Percentiles rank a stretch among this genome's conserved stretches.
Evolutionary conservation across 2,797 vertebrate species (phyloP).

Genomic region (Sebastes matsubarae): DNA sequence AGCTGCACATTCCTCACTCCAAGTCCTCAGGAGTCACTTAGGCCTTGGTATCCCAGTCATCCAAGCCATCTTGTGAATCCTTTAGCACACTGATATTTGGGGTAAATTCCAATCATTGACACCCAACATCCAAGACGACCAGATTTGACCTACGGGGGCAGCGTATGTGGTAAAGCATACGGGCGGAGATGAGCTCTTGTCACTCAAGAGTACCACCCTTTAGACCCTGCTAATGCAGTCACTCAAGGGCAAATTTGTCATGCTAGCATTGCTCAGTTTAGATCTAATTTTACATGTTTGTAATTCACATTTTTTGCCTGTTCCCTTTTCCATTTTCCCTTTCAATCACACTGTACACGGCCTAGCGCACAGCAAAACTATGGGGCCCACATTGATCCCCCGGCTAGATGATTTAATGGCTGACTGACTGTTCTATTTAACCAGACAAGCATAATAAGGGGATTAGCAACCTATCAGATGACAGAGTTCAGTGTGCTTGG

Average conservation of each 20-base stretch:
- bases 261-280: constrained; percentile 4
- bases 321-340: constrained; percentile 6
- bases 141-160: constrained; percentile 71
- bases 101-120: constrained; percentile 77
- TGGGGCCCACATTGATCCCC: constrained; percentile 64
- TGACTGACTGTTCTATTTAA: constrained; percentile 74
- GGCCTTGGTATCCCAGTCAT: constrained; percentile 76
- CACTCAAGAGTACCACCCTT: constrained; percentile 59
- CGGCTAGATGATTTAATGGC: constrained; percentile 67
- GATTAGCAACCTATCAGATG: constrained; percentile 78
- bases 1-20: constrained; percentile 72
- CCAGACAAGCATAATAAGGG: constrained; percentile 73
- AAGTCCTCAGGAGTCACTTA: constrained; percentile 64
- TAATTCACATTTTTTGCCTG: constrained; percentile 20
- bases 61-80: constrained; percentile 65
- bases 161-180: constrained; percentile 58
- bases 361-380: constrained; percentile 35
- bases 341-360: constrained; percentile 22
- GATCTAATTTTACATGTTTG: constrained; percentile 27
- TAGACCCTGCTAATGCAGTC: constrained; percentile 33
- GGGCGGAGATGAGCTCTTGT: constrained; percentile 59
- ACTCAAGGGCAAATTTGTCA: constrained; percentile 41
- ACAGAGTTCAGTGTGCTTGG: constrained; percentile 63
- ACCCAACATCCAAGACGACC: constrained; percentile 69
- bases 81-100: constrained; percentile 67